phyloP scores from a whole-genome alignment of 2,797 vertebrate genomes.

The Syndactyla subalaris region DNA sequence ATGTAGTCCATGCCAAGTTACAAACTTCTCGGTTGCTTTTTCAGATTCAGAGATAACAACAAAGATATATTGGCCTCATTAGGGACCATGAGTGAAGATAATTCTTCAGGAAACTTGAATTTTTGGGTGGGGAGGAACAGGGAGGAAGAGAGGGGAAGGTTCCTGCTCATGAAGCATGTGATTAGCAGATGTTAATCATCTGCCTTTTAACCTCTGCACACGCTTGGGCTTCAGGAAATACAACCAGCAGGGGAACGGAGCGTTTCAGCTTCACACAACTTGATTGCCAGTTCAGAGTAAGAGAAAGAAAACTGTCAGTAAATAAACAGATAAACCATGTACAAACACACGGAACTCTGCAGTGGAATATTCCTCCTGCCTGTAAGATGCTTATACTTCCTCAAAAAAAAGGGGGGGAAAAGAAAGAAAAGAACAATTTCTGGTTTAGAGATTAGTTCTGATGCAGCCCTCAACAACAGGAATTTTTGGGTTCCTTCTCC shows the following conservation, averaged over 20 bases:
- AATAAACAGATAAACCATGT: not conserved
- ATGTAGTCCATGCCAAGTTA: not conserved
- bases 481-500: not conserved
- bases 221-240: not conserved
- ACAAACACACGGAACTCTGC: not conserved
- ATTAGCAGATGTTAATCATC: not conserved
- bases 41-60: not conserved
- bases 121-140: not conserved
- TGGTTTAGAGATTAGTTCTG: not conserved
- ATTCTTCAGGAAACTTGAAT: not conserved
- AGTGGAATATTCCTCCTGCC: not conserved
- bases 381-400: not conserved
- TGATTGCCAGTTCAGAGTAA: not conserved
- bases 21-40: not conserved
- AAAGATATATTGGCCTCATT: not conserved
- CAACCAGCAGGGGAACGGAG: not conserved
- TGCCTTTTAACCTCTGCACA: not conserved
- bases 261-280: not conserved
- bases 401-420: fast-evolving
- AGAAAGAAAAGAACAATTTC: not conserved
- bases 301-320: not conserved
- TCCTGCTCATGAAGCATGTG: not conserved
- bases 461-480: not conserved
- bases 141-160: not conserved
- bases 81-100: not conserved